These are phyloP conservation scores for Cremastobaeus sp. DNA, from an alignment of 2,888 invertebrate species.

Conservation along the genomic window DNA sequence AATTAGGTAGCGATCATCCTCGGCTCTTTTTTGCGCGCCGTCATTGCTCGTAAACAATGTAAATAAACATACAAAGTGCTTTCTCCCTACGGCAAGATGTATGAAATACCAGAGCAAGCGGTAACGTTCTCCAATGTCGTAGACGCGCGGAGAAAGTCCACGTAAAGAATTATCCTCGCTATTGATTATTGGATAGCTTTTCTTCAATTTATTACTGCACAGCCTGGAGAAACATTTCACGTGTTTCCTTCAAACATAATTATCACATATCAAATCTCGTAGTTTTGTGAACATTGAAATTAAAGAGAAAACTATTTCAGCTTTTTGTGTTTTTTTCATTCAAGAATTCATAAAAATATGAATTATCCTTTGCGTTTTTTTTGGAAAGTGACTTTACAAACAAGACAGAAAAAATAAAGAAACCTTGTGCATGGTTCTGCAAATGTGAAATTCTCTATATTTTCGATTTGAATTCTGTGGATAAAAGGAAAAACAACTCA, in stretches of 20 bases:
- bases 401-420: too few relatives aligned
- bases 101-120: constrained; percentile 32
- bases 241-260: neutral
- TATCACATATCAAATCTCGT: too few relatives aligned
- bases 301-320: too few relatives aligned
- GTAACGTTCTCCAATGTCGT: neutral
- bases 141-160: constrained; percentile 36
- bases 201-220: constrained; percentile 37
- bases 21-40: constrained; percentile 4
- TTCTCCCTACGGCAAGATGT: constrained; percentile 14
- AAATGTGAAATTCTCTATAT: too few relatives aligned
- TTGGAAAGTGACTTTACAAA: too few relatives aligned
- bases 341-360: too few relatives aligned
- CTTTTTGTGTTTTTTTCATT: too few relatives aligned
- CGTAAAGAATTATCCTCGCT: constrained; percentile 21
- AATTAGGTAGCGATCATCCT: constrained; percentile 21
- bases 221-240: neutral
- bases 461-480: too few relatives aligned
- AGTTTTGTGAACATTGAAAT: too few relatives aligned
- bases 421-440: too few relatives aligned
- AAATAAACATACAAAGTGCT: constrained; percentile 20
- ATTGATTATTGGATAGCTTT: constrained; percentile 20
- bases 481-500: too few relatives aligned
- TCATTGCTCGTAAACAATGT: constrained; percentile 18
- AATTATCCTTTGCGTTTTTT: too few relatives aligned